Evolutionary conservation across 2,113 vertebrate species (phyloP), one percentile per base, ranked within the genome.

Genomic region (Benitochromis conjunctus): DNA sequence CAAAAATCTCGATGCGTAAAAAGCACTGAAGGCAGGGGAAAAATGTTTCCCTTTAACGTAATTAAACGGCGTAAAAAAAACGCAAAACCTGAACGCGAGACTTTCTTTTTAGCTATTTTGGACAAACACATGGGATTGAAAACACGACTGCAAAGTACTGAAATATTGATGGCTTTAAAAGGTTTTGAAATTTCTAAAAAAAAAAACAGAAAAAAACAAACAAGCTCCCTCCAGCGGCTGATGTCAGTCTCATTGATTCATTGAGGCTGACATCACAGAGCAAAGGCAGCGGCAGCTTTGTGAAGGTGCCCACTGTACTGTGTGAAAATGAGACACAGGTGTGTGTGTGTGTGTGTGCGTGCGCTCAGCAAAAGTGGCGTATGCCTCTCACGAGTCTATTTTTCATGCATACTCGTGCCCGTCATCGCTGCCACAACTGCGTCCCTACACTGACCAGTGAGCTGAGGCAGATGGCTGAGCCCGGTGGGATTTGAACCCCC

Each of bases 401-500:
- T 64, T 81, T 19, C 41, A 31, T 79, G 48, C 21, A 9, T 79
- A 18, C 11, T 7, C 51, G 14, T 84, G 58, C 51, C 26, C 57
- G 43, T 82, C 9, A 14, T 26, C 80, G 3, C 2, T 79, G 53
- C 71, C 83, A 58, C 83, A 86, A 84, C 84, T 58, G 48, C 16
- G 18, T 48, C 85, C 41, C 54, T 46, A 18, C 74, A 54, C 85
- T 56, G 85, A 86, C 81, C 88, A 81, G 80, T 85, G 87, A 84
- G 34, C 82, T 66, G 71, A 57, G 77, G 41, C 85, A 79, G 85
- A 92, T 80, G 83, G 69, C 57, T 26, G 41, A 6, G 38, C 82
- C 81, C 84, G 5, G 51, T 85, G 89, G 89, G 89, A 91, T 89
- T 85, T 85, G 71, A 90, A 93, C 91, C 89, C 88, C 76, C 91